Conservation (phyloP, 2,113 vertebrate species). For the Peromyscus polionotus region DNA sequence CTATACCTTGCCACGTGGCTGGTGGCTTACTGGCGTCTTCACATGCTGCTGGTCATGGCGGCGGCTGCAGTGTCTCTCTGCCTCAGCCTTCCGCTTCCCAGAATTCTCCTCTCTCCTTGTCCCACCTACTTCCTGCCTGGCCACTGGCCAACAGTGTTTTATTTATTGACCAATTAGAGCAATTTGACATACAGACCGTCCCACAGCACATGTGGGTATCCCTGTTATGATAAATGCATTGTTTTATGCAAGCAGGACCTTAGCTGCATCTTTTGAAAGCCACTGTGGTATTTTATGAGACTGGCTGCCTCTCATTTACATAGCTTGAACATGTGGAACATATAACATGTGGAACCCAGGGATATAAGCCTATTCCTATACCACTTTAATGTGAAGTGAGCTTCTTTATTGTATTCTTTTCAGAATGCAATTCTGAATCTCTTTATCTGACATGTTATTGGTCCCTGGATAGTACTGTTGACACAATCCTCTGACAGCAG, state of each 20-base stretch:
- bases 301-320: not conserved
- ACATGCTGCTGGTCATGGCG: too few relatives aligned
- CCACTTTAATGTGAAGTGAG: not conserved
- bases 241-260: slow-evolving; percentile 1
- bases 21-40: too few relatives aligned
- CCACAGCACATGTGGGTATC: not conserved
- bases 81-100: too few relatives aligned
- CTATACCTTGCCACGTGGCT: too few relatives aligned
- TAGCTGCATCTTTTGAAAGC: not conserved
- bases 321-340: not conserved
- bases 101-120: too few relatives aligned
- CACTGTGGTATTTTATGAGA: not conserved
- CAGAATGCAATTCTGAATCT: not conserved
- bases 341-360: not conserved
- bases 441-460: not conserved
- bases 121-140: too few relatives aligned
- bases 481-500: not conserved
- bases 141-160: too few relatives aligned
- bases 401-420: not conserved
- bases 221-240: not conserved
- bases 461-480: not conserved
- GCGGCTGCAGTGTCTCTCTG: too few relatives aligned
- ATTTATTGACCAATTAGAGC: too few relatives aligned
- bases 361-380: not conserved
- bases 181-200: too few relatives aligned